Base-by-base conservation (phyloP, 2,888 invertebrate genomes). In the Calliphora vomitoria region DNA sequence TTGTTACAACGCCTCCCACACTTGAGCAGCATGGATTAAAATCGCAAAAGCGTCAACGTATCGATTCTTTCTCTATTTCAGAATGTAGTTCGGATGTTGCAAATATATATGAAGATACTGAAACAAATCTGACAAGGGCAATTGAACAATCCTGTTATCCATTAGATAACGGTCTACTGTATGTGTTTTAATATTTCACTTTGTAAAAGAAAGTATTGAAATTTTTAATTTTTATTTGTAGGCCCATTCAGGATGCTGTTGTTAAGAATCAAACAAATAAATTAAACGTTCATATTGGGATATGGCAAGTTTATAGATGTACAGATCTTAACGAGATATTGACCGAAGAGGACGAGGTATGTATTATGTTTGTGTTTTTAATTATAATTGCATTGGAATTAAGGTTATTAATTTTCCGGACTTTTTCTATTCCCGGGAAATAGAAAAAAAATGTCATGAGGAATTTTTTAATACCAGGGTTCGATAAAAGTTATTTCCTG, bases 191-290 rank as follows among this genome's bases (percentile, higher is more conserved):
- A 10, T 13, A 47, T 47, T 4, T 47, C n/a, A 50, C 8, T 44
- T 44, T 44, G 2, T 13, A 4, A 0, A 50, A n/a, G 6, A n/a
- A 6, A n/a, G 0, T 13, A 5, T n/a, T 15, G n/a, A n/a, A 50
- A 35, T 0, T 35, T n/a, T 6, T n/a, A n/a, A 50, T n/a, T 55
- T 55, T 8, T 8, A 20, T 55, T 55, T 55, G 11, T 62, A 92
- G 92, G 2, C 91, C 92, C 8, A 91, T 92, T 15, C 93, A 92
- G 35, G 88, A 90, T 81, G 89, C 90, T 4, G 90, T 92, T 41
- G 38, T 90, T 13, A 66, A 44, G 4, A 88, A 88, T 13, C 90
- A 93, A 66, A 11, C 85, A 8, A 74, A 71, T 8, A 83, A 87
- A 0, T 79, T 93, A 4, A 82, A 89, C 15, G 89, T 90, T 1